Conservation (phyloP, 2,888 invertebrate species). For the Conops quadrifasciatus region DNA sequence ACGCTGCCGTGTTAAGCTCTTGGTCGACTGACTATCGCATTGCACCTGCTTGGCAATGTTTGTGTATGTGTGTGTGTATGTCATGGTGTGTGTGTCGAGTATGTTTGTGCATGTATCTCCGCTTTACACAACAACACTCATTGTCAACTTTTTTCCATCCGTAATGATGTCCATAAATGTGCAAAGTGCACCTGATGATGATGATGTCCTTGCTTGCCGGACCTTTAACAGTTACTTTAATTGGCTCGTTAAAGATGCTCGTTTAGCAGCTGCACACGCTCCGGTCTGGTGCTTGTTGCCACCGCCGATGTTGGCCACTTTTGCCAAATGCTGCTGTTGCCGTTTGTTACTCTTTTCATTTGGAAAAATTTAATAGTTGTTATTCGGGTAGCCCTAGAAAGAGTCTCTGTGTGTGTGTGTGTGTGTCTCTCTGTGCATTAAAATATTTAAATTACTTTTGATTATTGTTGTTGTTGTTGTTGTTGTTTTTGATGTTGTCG, state of each 20-base stretch:
- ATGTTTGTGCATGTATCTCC: not conserved
- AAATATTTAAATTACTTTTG: not conserved
- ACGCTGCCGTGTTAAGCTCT: too few species aligned
- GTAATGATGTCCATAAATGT: conserved; percentile 33
- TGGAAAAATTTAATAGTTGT: too few species aligned
- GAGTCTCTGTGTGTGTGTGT: too few species aligned
- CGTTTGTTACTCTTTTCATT: too few species aligned
- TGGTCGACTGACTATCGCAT: not conserved
- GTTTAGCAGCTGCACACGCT: too few species aligned
- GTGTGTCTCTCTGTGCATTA: not conserved
- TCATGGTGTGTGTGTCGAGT: not conserved
- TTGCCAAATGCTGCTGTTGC: too few species aligned
- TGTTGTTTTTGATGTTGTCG: not conserved
- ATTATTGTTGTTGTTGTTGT: not conserved
- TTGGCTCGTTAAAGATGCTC: too few species aligned
- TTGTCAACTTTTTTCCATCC: conserved; percentile 14
- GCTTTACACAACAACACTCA: not conserved
- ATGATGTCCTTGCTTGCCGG: not conserved
- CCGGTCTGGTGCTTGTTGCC: too few species aligned
- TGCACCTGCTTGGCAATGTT: conserved; percentile 11
- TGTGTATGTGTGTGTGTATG: conserved; percentile 29
- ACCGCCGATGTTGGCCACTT: too few species aligned
- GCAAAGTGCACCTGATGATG: conserved; percentile 21
- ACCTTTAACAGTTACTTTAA: not conserved
- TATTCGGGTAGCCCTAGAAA: too few species aligned